Evolutionary conservation across 2,113 vertebrate species (phyloP).

Genomic region (Callospermophilus lateralis): DNA sequence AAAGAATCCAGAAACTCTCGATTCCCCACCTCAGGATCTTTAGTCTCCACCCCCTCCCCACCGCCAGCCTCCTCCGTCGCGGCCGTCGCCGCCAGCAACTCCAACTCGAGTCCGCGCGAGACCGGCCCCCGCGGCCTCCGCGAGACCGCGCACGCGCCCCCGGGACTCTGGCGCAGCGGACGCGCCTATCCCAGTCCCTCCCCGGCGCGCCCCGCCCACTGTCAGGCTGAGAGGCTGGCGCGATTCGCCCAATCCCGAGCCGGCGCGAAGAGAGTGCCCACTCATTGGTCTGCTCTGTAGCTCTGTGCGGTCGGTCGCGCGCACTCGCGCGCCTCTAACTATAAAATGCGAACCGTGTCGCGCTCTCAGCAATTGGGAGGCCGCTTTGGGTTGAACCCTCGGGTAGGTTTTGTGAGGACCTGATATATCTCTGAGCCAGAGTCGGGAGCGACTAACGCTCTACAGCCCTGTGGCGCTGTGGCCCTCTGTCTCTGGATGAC

Average conservation of each 20-base stretch:
- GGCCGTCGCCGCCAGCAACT: conserved; percentile 65
- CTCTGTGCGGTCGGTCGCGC: background rate
- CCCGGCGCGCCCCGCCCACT: conserved; percentile 24
- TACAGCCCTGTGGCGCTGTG: no score
- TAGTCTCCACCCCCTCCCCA: conserved; percentile 76
- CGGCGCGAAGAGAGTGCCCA: background rate
- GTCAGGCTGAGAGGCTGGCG: background rate
- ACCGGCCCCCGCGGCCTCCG: conserved; percentile 73
- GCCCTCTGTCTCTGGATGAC: background rate
- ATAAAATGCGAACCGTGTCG: rapidly evolving
- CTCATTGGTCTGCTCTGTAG: conserved; percentile 60
- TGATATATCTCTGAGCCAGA: background rate
- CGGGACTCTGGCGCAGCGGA: conserved; percentile 49
- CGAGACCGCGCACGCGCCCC: conserved; percentile 81
- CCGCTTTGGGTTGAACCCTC: rapidly evolving
- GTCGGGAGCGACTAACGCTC: background rate
- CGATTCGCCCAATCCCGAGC: conserved; percentile 61
- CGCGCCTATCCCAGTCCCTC: conserved; percentile 60
- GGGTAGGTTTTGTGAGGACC: rapidly evolving
- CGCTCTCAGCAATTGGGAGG: rapidly evolving
- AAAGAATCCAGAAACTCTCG: conserved; percentile 76
- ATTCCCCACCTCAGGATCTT: conserved; percentile 41
- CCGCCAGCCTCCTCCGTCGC: conserved; percentile 78
- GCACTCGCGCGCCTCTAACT: background rate
- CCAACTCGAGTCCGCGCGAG: conserved; percentile 80